phyloP scores from a whole-genome alignment of 2,797 vertebrate genomes.

The Falco novaeseelandiae region DNA sequence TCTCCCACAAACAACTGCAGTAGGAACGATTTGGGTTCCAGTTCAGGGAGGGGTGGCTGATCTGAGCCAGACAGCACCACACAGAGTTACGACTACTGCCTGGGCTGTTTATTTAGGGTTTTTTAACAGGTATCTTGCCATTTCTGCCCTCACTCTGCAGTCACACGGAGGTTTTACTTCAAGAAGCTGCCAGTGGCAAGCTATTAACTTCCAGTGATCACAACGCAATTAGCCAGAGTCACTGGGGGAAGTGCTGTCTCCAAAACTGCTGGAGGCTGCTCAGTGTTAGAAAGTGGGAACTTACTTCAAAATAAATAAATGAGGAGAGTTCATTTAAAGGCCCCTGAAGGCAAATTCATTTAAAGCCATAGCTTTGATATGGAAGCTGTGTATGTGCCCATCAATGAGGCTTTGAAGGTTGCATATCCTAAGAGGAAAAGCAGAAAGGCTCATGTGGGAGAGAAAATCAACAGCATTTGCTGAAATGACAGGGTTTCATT shows the following conservation, averaged over 20 bases:
- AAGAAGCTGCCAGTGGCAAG: constrained; percentile 3
- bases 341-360: constrained; percentile 37
- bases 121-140: neutral
- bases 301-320: constrained; percentile 47
- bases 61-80: neutral
- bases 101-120: neutral
- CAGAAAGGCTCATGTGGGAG: constrained; percentile 26
- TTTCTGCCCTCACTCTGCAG: neutral
- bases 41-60: neutral
- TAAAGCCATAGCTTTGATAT: neutral
- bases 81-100: neutral
- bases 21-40: neutral
- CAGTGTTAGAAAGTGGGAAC: constrained; percentile 21
- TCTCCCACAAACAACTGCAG: neutral
- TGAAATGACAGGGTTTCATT: neutral
- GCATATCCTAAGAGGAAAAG: constrained; percentile 9
- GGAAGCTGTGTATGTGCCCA: neutral
- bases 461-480: constrained; percentile 33
- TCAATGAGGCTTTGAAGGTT: constrained; percentile 28
- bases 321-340: constrained; percentile 34
- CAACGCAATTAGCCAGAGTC: neutral
- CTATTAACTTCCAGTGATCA: constrained; percentile 16
- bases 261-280: constrained; percentile 14
- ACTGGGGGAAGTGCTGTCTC: neutral
- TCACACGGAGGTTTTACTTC: neutral